A percentile compares a stretch with the other conserved stretches of the same genome.
phyloP scores from a whole-genome alignment of 2,797 vertebrate genomes.

The Kryptolebias ocellatus region DNA sequence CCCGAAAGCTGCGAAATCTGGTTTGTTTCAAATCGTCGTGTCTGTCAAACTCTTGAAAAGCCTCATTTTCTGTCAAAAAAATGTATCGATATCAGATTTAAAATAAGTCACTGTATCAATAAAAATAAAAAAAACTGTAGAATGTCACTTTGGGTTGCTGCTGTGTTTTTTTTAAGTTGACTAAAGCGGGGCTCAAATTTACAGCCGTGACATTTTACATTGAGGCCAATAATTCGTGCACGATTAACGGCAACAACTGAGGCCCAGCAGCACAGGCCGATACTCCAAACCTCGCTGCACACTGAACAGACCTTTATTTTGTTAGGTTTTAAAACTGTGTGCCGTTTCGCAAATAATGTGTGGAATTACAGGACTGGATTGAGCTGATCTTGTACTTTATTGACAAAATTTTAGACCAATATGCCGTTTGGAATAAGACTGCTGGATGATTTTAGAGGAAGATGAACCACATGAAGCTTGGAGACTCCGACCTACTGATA shows the following conservation, averaged over 20 bases:
- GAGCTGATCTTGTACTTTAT: conserved; percentile 1
- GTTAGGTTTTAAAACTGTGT: conserved; percentile 19
- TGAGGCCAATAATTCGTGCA: conserved; percentile 9
- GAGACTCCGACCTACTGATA: background rate
- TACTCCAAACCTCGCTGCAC: conserved; percentile 1
- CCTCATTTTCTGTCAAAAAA: conserved; percentile 4
- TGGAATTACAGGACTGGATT: conserved; percentile 27
- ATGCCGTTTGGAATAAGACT: conserved; percentile 10
- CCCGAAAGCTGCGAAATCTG: background rate
- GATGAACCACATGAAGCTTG: background rate
- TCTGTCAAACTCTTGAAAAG: conserved; percentile 9
- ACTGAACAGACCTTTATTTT: conserved; percentile 12
- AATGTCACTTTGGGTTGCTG: background rate
- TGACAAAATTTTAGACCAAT: conserved; percentile 5
- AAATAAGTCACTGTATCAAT: background rate
- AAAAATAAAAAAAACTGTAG: background rate
- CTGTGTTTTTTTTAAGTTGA: conserved; percentile 11
- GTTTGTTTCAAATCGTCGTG: background rate
- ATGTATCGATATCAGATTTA: conserved; percentile 3
- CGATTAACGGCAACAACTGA: conserved; percentile 11
- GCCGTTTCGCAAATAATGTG: conserved; percentile 15
- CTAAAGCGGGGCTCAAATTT: background rate
- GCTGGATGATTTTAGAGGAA: conserved; percentile 15
- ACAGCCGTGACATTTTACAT: conserved; percentile 3
- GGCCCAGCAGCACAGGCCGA: background rate